These are phyloP conservation scores for Poeciliopsis prolifica DNA, from an alignment of 2,113 vertebrate genomes.

Conservation along the genomic window DNA sequence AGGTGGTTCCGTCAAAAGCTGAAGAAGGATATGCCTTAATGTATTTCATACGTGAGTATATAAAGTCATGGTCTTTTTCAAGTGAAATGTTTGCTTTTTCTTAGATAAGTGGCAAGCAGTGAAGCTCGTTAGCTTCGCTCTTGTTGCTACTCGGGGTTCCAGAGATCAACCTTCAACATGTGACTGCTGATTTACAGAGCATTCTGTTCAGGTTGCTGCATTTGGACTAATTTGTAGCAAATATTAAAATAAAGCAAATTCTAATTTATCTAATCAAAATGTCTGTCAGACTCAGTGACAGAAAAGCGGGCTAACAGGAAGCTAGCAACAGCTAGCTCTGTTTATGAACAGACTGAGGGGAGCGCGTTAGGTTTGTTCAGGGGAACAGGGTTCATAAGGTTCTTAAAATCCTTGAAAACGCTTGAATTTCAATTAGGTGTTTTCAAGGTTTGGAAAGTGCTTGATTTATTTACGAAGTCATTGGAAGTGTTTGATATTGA, in stretches of 20 bases:
- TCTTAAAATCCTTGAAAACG: too few relatives aligned
- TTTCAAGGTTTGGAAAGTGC: too few relatives aligned
- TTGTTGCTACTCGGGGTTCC: not conserved
- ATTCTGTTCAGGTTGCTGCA: accelerated
- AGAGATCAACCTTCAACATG: not conserved
- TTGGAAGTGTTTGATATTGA: too few relatives aligned
- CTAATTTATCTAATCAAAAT: not conserved
- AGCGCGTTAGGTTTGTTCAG: too few relatives aligned
- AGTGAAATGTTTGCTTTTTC: not conserved
- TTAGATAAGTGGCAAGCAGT: not conserved
- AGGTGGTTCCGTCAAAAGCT: not conserved
- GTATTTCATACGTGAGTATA: slow-evolving; percentile 74
- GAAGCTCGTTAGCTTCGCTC: slow-evolving; percentile 50
- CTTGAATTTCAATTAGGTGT: too few relatives aligned
- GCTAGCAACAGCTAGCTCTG: slow-evolving; percentile 6
- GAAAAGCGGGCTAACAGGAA: not conserved
- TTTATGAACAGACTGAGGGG: not conserved
- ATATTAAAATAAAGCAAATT: not conserved
- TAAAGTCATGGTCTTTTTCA: not conserved
- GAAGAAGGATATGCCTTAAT: slow-evolving; percentile 69
- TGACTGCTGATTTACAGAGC: not conserved
- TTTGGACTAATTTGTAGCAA: accelerated
- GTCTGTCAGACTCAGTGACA: not conserved
- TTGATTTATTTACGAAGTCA: too few relatives aligned
- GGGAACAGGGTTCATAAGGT: too few relatives aligned